Percentiles rank a stretch among this genome's conserved stretches.
Evolutionary conservation across 2,888 invertebrate genomes (phyloP).

Genomic region (Epicampocera succincta): DNA sequence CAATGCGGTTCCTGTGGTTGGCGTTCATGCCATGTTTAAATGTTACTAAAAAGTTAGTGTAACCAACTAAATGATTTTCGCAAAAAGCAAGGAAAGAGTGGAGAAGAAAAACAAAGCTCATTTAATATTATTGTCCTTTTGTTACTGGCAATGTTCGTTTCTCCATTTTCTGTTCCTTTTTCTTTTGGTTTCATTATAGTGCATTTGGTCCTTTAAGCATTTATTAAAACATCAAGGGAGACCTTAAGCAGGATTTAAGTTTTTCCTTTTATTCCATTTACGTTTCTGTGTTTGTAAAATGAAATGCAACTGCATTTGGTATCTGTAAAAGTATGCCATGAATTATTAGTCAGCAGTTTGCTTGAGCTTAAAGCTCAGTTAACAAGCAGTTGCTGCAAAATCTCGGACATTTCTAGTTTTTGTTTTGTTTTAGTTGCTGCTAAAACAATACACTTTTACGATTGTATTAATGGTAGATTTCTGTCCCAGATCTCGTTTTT

Average conservation of each 20-base stretch:
- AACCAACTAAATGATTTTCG: slow-evolving; percentile 1
- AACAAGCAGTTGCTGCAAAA: slow-evolving; percentile 39
- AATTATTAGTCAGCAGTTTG: slow-evolving; percentile 66
- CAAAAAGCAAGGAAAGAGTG: not conserved
- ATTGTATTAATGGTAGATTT: slow-evolving; percentile 13
- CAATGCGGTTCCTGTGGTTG: slow-evolving; percentile 68
- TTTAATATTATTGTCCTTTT: slow-evolving; percentile 50
- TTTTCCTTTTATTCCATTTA: slow-evolving; percentile 1
- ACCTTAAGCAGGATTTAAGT: slow-evolving; percentile 49
- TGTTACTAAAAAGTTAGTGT: slow-evolving; percentile 57
- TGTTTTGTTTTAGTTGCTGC: slow-evolving; percentile 11
- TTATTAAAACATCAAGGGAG: slow-evolving; percentile 46
- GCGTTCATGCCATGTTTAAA: slow-evolving; percentile 62
- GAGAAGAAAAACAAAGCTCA: slow-evolving; percentile 42
- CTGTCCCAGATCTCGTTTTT: not conserved
- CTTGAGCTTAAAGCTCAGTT: slow-evolving; percentile 30
- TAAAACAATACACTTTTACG: slow-evolving; percentile 43
- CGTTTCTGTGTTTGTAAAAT: slow-evolving; percentile 31
- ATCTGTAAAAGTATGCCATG: slow-evolving; percentile 47
- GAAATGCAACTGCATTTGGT: slow-evolving; percentile 66
- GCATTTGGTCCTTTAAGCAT: slow-evolving; percentile 39
- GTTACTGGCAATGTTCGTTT: slow-evolving; percentile 7
- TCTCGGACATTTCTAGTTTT: slow-evolving; percentile 9
- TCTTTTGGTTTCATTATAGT: slow-evolving; percentile 22
- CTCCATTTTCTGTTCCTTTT: slow-evolving; percentile 7